phyloP scores from a whole-genome alignment of 2,113 vertebrate species.

The Nannospalax galili region DNA sequence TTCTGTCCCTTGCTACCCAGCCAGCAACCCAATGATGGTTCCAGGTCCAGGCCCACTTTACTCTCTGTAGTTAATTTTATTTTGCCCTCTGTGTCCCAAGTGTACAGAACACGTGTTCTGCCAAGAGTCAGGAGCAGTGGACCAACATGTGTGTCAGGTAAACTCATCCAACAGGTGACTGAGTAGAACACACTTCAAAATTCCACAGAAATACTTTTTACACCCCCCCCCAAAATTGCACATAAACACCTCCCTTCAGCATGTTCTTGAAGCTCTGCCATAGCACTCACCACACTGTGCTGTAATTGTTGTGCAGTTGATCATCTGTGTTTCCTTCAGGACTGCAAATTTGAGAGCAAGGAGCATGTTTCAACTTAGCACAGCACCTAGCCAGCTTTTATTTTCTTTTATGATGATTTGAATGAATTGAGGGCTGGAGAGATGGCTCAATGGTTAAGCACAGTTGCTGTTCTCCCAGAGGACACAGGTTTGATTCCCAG shows the following conservation, averaged over 20 bases:
- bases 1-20: not conserved
- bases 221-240: no score
- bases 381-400: not conserved
- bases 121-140: not conserved
- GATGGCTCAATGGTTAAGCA: no score
- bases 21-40: not conserved
- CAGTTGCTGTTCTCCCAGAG: no score
- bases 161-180: not conserved
- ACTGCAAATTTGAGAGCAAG: not conserved
- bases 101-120: not conserved
- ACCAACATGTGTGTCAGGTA: not conserved
- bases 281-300: not conserved
- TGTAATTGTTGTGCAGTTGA: not conserved
- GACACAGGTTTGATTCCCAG: no score
- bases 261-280: not conserved
- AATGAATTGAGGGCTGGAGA: not conserved
- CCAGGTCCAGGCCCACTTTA: not conserved
- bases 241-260: not conserved
- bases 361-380: not conserved
- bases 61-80: not conserved
- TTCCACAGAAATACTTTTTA: not conserved
- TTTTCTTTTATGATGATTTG: not conserved
- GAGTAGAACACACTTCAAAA: not conserved
- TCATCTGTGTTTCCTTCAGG: not conserved
- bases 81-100: not conserved